Evolutionary conservation across 2,113 vertebrate genomes (phyloP), one percentile per base, ranked within the genome.

Genomic region (Phalacrocorax pelagicus): DNA sequence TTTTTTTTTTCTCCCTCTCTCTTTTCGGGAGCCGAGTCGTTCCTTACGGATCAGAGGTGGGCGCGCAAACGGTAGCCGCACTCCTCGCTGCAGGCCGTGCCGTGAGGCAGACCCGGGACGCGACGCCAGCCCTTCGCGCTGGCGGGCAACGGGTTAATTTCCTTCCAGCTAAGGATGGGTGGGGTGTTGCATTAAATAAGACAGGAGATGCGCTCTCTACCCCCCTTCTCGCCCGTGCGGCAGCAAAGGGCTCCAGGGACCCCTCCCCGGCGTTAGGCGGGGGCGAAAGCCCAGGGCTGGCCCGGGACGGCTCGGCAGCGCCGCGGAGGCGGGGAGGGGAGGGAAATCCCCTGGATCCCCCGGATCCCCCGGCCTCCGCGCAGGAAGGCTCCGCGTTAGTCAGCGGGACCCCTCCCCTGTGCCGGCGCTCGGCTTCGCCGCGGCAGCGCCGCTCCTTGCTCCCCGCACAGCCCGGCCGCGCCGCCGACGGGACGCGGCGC

Each of bases 161-260:
- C 55, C 5, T 46, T 3, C 13, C 52, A 5, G 82, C 38, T 2
- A 2, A 49, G 32, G 24, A 6, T 0, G 40, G 32, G 36, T 11
- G 17, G 15, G 16, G 18, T 2, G 12, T 8, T 1, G 49, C 55
- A 0, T 2, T 24, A 7, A 24, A n/a, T 0, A 29, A 27, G 29
- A 4, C 23, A 5, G 11, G 6, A 24, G 42, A 15, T 34, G 11
- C 6, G 26, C 57, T 42, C 38, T 1, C 42, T 3, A 0, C 47
- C 1, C 5, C 15, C 38, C 34, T 38, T 1, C 3, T 10, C 34
- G 4, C 32, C 51, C 55, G 0, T 2, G 4, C 27, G 23, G 26
- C 52, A 13, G 42, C 22, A 0, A 2, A 12, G 72, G 57, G 34
- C 12, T 3, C 10, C 30, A 1, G 18, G 30, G 22, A 5, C 23